Conservation (phyloP, 2,888 invertebrate species). For the Epirrhoe alternata region DNA sequence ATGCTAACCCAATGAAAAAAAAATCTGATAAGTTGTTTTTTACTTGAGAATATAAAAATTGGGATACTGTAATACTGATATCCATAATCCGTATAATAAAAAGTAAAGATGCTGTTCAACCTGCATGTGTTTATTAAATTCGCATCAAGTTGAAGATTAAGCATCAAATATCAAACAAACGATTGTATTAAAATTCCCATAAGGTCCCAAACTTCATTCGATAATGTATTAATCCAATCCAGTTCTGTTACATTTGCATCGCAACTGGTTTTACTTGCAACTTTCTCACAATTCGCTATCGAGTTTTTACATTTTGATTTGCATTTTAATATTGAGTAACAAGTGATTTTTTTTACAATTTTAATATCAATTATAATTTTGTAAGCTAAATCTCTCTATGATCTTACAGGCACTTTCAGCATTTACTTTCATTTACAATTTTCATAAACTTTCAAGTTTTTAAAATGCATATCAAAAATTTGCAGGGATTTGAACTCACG, state of each 20-base stretch:
- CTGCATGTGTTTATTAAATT: background rate
- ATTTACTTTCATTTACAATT: background rate
- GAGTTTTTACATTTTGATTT: slow-evolving; percentile 34
- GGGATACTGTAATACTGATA: background rate
- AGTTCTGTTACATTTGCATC: slow-evolving; percentile 72
- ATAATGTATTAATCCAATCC: slow-evolving; percentile 30
- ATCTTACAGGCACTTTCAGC: background rate
- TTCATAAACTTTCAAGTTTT: background rate
- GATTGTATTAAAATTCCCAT: slow-evolving; percentile 23
- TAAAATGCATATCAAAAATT: no score
- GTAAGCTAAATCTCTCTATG: background rate
- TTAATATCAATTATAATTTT: background rate
- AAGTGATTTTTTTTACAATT: slow-evolving; percentile 7
- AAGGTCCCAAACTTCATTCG: slow-evolving; percentile 16
- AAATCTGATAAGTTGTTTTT: no score
- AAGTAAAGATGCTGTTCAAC: background rate
- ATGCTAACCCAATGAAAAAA: no score
- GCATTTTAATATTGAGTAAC: slow-evolving; percentile 23
- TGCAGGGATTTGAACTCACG: no score
- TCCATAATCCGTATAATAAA: background rate
- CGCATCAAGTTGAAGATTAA: background rate
- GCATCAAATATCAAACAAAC: slow-evolving; percentile 20
- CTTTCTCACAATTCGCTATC: slow-evolving; percentile 42
- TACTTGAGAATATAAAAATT: background rate
- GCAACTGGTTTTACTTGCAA: slow-evolving; percentile 59